phyloP scores from a whole-genome alignment of 1,140 invertebrate genomes.

The Hyles euphorbiae region DNA sequence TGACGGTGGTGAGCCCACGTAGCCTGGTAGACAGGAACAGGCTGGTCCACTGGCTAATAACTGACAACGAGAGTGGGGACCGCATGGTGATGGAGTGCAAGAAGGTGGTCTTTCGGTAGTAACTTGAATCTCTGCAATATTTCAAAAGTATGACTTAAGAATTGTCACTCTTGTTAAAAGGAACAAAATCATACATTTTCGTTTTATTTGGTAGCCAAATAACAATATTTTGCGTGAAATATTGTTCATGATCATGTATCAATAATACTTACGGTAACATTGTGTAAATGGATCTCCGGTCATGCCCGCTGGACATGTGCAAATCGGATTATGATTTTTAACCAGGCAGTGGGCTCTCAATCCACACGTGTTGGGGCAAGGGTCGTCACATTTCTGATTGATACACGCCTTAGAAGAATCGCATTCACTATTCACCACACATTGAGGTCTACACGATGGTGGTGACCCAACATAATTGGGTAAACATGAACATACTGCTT shows the following conservation, averaged over 20 bases:
- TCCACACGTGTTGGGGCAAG: slow-evolving; percentile 88
- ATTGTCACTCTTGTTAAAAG: neutral
- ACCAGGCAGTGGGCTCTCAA: slow-evolving; percentile 82
- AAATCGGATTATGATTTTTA: slow-evolving; percentile 81
- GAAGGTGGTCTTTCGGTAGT: slow-evolving; percentile 80
- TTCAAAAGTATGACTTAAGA: neutral
- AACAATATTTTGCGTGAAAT: neutral
- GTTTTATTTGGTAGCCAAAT: neutral
- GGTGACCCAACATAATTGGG: slow-evolving; percentile 83
- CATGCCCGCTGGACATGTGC: slow-evolving; percentile 82
- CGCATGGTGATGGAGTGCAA: slow-evolving; percentile 87
- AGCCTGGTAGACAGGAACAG: slow-evolving; percentile 86
- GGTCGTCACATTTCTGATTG: slow-evolving; percentile 86
- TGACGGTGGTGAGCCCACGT: slow-evolving; percentile 84
- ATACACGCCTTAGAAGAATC: slow-evolving; percentile 82
- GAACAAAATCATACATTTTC: neutral
- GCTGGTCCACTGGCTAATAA: slow-evolving; percentile 82
- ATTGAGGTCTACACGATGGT: slow-evolving; percentile 85
- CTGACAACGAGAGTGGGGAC: slow-evolving; percentile 87
- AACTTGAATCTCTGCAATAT: slow-evolving; percentile 49
- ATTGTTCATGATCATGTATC: neutral
- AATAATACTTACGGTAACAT: slow-evolving; percentile 61
- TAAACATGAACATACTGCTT: slow-evolving; percentile 86
- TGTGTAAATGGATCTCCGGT: slow-evolving; percentile 84
- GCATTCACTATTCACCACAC: slow-evolving; percentile 86